Conservation (phyloP, 2,888 invertebrate genomes). For the Xestia xanthographa region DNA sequence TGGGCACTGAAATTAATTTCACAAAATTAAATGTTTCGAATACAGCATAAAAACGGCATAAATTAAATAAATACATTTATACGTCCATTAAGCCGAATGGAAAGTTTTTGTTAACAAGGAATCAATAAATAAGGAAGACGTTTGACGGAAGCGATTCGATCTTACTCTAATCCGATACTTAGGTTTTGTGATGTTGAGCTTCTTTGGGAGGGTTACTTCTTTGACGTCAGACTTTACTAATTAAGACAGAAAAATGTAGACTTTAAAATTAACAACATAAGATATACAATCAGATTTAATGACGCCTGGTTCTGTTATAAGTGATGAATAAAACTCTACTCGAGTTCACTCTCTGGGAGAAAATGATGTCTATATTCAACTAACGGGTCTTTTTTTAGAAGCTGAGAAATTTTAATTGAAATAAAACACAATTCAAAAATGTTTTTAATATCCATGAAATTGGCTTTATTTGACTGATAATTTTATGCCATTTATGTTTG, state of each 20-base stretch:
- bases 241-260: conserved; percentile 3
- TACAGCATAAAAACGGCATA: conserved; percentile 48
- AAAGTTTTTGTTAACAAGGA: conserved; percentile 65
- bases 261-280: neutral
- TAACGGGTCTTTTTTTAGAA: neutral
- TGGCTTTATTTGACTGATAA: neutral
- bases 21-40: conserved; percentile 15
- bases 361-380: neutral
- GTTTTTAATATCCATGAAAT: neutral
- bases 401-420: neutral
- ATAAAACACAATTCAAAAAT: neutral
- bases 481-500: neutral
- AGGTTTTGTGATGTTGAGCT: conserved; percentile 30
- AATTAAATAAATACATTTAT: conserved; percentile 64
- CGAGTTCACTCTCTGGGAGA: neutral
- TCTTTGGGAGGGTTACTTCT: conserved; percentile 16
- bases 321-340: neutral
- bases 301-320: neutral
- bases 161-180: conserved; percentile 28
- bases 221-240: conserved; percentile 13
- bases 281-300: neutral
- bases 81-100: conserved; percentile 60
- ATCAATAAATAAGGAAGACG: conserved; percentile 69
- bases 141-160: conserved; percentile 63
- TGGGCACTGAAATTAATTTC: neutral